A percentile compares a stretch with the other conserved stretches of the same genome.
Evolutionary conservation across 2,113 vertebrate species (phyloP).

Genomic region (Silurus meridionalis): DNA sequence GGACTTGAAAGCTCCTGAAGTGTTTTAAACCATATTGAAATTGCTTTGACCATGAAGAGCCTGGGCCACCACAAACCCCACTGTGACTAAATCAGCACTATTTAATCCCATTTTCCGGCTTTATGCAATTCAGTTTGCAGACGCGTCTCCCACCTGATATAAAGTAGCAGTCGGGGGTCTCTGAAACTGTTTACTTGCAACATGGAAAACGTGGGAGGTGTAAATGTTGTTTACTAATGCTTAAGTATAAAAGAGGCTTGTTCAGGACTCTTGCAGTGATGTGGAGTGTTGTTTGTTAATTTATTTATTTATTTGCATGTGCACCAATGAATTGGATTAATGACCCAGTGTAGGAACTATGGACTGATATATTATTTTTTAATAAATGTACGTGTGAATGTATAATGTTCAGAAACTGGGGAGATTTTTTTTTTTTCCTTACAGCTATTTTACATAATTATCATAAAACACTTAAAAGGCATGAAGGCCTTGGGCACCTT

Average conservation of each 20-base stretch:
- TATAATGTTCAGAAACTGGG: not conserved
- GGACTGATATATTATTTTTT: not conserved
- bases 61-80: slow-evolving; percentile 3
- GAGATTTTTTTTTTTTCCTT: not conserved
- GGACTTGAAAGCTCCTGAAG: slow-evolving; percentile 49
- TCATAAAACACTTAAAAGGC: not conserved
- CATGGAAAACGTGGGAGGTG: slow-evolving; percentile 13
- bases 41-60: slow-evolving; percentile 16
- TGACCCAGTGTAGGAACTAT: not conserved
- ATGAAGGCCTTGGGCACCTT: not conserved
- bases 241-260: no score
- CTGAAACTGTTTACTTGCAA: not conserved
- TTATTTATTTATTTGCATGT: not conserved
- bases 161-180: slow-evolving; percentile 8
- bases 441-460: not conserved
- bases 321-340: not conserved
- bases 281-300: not conserved
- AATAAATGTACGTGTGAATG: not conserved
- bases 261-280: not conserved
- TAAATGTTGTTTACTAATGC: not conserved
- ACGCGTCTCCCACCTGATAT: not conserved
- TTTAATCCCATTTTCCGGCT: slow-evolving; percentile 49
- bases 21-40: slow-evolving; percentile 34
- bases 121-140: slow-evolving; percentile 23
- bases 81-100: slow-evolving; percentile 18